phyloP scores from a whole-genome alignment of 2,113 vertebrate genomes.

The Chionodraco myersi region DNA sequence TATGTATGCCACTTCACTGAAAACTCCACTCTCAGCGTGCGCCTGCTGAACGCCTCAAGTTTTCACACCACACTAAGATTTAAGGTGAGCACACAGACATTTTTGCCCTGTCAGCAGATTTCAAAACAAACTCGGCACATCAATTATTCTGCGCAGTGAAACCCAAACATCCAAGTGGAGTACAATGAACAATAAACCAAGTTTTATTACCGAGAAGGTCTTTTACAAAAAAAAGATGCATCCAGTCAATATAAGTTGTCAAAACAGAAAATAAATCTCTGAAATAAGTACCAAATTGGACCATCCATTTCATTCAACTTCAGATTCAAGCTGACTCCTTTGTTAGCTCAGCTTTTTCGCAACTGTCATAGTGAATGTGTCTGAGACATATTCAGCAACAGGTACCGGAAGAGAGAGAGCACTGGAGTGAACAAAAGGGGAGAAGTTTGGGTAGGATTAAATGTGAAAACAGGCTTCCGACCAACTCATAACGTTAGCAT shows the following conservation, averaged over 20 bases:
- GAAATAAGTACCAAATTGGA: not conserved
- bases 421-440: not conserved
- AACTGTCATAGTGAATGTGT: not conserved
- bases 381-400: not conserved
- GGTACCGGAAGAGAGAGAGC: not conserved
- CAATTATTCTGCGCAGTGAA: not conserved
- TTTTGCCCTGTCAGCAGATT: not conserved
- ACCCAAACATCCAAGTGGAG: not conserved
- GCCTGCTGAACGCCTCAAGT: not conserved
- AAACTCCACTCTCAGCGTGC: not conserved
- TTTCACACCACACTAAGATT: not conserved
- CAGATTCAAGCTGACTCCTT: not conserved
- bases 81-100: not conserved
- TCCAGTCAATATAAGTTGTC: not conserved
- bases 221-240: not conserved
- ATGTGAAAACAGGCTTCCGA: too few species aligned
- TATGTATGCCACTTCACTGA: not conserved
- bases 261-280: slow-evolving; percentile 3
- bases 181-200: not conserved
- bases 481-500: too few species aligned
- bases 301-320: not conserved
- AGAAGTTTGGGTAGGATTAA: not conserved
- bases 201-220: not conserved
- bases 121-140: not conserved
- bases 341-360: not conserved